Evolutionary conservation across 1,140 invertebrate genomes (phyloP), one percentile per base, ranked within the genome.

Genomic region (Drosophila lacteicornis): DNA sequence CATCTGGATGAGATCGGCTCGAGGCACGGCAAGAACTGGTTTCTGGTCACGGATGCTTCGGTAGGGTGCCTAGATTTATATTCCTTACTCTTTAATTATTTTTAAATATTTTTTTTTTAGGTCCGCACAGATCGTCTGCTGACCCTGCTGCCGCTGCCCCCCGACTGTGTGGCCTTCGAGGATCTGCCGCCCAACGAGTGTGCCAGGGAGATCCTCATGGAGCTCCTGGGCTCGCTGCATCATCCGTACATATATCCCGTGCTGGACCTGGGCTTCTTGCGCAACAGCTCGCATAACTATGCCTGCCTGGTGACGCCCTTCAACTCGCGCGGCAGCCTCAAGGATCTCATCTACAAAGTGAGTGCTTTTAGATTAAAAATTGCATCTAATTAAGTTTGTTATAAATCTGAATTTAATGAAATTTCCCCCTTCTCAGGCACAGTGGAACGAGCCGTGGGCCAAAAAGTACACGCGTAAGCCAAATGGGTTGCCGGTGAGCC

Each of bases 201-300:
- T 36, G 93, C 94, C 11, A 87, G 93, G 4, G 92, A 83, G 27
- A 95, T 96, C 4, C 94, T 98, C 5, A 94, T 97, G 92, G 96
- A 98, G 84, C 93, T 98, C 46, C 97, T 98, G 80, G 94, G 97
- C 53, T 95, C 96, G 5, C 94, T 98, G 7, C 97, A 98, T 92
- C 97, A 98, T 93, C 97, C 98, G 0, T 98, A 98, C 91, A 97
- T 98, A 60, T 97, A 97, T 93, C 97, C 97, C 0, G 95, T 98
- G 3, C 93, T 98, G 50, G 97, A 98, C 87, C 93, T 98, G 62
- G 97, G 97, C 73, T 92, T 94, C 66, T 93, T 93, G 59, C 94
- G 95, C 61, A 93, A 93, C 69, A 93, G 93, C 61, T 87, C 91
- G 36, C 92, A 94, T 76, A 93, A 94, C 73, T 95, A 95, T 93